These are phyloP conservation scores for Rhagoletis zephyria DNA, from an alignment of 1,140 invertebrate species.

Conservation along the genomic window DNA sequence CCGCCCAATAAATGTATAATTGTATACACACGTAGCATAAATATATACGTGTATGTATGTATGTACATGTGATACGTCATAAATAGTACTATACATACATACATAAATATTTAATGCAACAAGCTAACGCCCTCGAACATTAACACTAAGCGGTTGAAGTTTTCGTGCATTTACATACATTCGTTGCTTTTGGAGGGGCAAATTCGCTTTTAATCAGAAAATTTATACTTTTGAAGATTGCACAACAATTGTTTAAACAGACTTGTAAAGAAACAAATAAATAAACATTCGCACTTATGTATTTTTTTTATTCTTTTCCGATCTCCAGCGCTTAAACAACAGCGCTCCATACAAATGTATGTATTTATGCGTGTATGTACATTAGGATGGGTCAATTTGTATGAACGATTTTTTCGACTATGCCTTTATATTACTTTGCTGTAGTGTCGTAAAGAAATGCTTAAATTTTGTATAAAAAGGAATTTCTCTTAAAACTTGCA, in stretches of 20 bases:
- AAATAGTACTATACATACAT: neutral
- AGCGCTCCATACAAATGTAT: neutral
- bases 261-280: slow-evolving; percentile 21
- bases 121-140: neutral
- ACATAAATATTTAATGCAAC: neutral
- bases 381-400: too few species aligned
- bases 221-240: slow-evolving; percentile 9
- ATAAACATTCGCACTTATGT: neutral
- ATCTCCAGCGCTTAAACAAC: neutral
- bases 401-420: neutral
- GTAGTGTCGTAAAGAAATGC: too few species aligned
- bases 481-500: too few species aligned
- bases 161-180: neutral
- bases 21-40: neutral
- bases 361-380: neutral
- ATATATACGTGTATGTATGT: neutral
- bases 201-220: slow-evolving; percentile 26
- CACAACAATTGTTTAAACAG: neutral
- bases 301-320: neutral
- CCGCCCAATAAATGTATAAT: too few species aligned
- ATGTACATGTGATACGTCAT: neutral
- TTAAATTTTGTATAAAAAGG: too few species aligned
- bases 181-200: neutral
- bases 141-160: neutral
- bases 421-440: too few species aligned